Evolutionary conservation across 2,113 vertebrate genomes (phyloP).

Genomic region (Erythrocercus mccallii): DNA sequence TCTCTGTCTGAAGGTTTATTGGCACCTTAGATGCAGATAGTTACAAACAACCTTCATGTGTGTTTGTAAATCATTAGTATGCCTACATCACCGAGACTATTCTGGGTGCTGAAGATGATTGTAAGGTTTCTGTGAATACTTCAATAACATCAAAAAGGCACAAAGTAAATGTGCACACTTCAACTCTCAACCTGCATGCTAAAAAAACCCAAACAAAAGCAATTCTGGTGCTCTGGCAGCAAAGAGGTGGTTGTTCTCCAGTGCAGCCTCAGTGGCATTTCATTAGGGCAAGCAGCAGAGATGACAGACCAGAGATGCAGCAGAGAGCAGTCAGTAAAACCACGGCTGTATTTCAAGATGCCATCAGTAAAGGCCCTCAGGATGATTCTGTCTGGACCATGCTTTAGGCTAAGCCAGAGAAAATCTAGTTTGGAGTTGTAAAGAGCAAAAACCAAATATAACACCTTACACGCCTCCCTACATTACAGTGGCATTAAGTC

Average conservation of each 20-base stretch:
- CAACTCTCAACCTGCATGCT: neutral
- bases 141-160: neutral
- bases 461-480: neutral
- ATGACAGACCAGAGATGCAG: neutral
- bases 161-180: neutral
- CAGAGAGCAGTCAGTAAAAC: neutral
- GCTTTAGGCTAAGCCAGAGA: neutral
- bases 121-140: neutral
- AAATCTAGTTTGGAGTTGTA: neutral
- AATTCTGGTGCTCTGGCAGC: neutral
- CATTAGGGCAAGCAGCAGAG: neutral
- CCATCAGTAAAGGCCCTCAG: neutral
- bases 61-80: neutral
- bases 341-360: neutral
- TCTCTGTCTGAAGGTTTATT: neutral
- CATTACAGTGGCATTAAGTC: neutral
- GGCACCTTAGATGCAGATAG: neutral
- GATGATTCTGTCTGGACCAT: neutral
- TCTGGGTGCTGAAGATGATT: neutral
- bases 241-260: neutral
- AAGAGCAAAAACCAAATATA: neutral
- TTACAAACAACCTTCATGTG: neutral
- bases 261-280: neutral
- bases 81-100: neutral
- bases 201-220: neutral